Evolutionary conservation across 2,113 vertebrate species (phyloP).

Genomic region (Phaetusa simplex): DNA sequence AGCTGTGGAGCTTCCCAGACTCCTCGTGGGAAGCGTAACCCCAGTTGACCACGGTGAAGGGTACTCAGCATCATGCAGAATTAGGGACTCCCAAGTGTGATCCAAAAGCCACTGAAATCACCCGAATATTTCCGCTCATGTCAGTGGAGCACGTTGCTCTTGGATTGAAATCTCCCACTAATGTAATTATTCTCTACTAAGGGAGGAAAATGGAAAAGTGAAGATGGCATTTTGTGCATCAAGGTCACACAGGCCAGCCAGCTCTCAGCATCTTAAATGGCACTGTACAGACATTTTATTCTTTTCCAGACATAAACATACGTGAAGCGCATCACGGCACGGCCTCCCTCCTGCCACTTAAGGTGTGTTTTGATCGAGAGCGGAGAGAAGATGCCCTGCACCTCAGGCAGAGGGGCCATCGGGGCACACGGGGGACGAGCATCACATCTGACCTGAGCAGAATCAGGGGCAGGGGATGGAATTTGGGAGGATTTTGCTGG

Average conservation of each 20-base stretch:
- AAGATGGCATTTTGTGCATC: background rate
- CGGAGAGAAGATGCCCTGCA: background rate
- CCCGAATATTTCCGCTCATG: background rate
- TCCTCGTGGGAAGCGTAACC: background rate
- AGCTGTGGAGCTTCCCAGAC: background rate
- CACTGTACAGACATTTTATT: background rate
- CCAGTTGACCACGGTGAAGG: background rate
- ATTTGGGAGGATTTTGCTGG: background rate
- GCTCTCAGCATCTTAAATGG: background rate
- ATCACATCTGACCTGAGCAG: background rate
- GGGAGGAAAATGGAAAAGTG: background rate
- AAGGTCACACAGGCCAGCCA: background rate
- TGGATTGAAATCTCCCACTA: background rate
- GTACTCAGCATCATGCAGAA: background rate
- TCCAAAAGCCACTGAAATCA: background rate
- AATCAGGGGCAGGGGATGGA: background rate
- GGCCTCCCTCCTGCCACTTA: background rate
- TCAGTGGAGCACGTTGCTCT: background rate
- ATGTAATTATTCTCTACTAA: slow-evolving; percentile 4
- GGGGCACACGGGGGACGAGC: background rate
- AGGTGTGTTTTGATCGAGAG: background rate
- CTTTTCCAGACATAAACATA: background rate
- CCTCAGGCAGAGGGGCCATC: background rate
- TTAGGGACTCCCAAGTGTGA: background rate
- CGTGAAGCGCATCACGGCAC: background rate